Base-by-base conservation (phyloP, 1,140 invertebrate genomes). In the Papilio xuthus region DNA sequence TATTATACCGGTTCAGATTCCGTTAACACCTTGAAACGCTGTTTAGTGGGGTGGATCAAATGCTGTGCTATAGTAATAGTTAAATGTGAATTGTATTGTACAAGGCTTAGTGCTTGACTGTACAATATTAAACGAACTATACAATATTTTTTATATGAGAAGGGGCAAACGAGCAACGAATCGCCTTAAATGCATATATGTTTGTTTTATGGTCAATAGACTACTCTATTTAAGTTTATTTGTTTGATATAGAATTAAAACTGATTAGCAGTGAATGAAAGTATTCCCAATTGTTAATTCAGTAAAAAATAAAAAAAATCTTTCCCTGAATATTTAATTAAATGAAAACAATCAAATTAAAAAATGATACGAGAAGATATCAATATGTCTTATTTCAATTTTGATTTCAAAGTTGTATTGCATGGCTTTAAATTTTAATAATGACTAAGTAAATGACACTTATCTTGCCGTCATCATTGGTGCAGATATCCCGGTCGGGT, bases 401-500 rank as follows among this genome's bases (percentile, higher is more conserved):
- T 37, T 6, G 32, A 37, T 3, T 37, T 3, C 7, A 37, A 18
- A 18, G 15, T 47, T 18, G 15, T 47, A 13, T 37, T 37, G 32
- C 7, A 44, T 13, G 9, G 13, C 13, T 44, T 44, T 44, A 44
- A 37, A 37, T 37, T 7, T 44, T 44, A 44, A 44, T 44, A 13
- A 13, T 44, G 0, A 60, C 20, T 32, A 7, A 4, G 13, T 12
- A 63, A 15, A 63, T 67, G 6, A 20, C 1, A 4, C 6, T 32
- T 28, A 76, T 42, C 32, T 15, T 75, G 28, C 70, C 23, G 13
- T 81, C 70, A 77, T 81, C 70, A 77, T 77, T 56, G 60, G n/a
- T 74, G 15, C 86, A 95, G 94, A 92, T 95, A 84, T 94, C 94
- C 3, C 88, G 92, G 79, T 95, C 94, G 15, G 94, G 94, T n/a